Percentiles rank a stretch among this genome's conserved stretches.
Evolutionary conservation across 2,113 vertebrate genomes (phyloP).

Genomic region (Willisornis vidua): DNA sequence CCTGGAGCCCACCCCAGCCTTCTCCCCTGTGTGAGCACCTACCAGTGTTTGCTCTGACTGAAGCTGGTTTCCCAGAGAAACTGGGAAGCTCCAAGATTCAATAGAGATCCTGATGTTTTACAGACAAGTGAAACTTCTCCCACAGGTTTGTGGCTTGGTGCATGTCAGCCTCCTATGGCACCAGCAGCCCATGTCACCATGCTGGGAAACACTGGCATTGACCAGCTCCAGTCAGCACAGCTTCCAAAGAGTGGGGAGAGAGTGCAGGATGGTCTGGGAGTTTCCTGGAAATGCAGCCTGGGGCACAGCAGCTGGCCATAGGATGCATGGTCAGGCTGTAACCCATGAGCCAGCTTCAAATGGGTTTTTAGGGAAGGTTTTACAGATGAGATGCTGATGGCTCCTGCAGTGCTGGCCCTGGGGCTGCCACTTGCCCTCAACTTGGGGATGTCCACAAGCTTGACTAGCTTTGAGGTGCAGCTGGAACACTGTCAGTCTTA

Average conservation of each 20-base stretch:
- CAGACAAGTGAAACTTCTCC: not conserved
- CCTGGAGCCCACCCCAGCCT: not conserved
- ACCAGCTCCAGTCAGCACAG: not conserved
- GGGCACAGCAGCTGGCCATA: accelerated
- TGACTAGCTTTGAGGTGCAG: accelerated
- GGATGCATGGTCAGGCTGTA: not conserved
- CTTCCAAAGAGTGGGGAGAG: not conserved
- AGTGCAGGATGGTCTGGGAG: not conserved
- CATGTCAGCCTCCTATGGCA: accelerated
- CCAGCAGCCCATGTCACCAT: not conserved
- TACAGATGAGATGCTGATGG: not conserved
- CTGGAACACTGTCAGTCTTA: not conserved
- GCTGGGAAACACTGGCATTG: not conserved
- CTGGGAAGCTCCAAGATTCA: not conserved
- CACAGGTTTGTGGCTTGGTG: accelerated
- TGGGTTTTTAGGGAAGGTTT: not conserved
- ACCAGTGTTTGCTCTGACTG: accelerated
- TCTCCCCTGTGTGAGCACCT: not conserved
- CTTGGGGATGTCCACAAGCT: not conserved
- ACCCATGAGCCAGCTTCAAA: not conserved
- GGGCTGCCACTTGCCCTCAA: accelerated
- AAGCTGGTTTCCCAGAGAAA: accelerated
- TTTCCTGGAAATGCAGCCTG: not conserved
- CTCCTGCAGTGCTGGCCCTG: not conserved
- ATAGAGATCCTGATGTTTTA: not conserved